Base-by-base conservation (phyloP, 2,888 invertebrate genomes). In the Cryptus viduatorius region DNA sequence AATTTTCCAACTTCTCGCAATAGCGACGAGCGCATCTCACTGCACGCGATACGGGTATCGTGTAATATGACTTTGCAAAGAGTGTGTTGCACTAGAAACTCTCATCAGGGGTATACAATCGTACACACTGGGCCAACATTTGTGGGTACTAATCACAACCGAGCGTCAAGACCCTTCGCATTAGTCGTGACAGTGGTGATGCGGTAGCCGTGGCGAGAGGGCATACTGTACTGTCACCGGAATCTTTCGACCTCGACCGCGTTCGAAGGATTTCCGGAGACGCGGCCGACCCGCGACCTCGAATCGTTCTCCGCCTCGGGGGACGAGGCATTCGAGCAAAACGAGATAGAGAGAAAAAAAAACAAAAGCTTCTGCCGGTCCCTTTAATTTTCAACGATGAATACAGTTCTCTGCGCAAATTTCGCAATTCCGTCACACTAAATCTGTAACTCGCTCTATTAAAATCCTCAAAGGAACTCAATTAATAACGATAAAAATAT, bases 221-320 rank as follows among this genome's bases (percentile, higher is more conserved):
- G 48, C 42, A 46, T 24, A 68, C 64, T 46, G 37, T 24, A 14
- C 14, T 67, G 50, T 76, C 79, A 67, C 79, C 76, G 71, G 75
- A 80, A 85, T 64, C 56, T 72, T 78, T 83, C 84, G 87, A 87
- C 86, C 86, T 87, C 87, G 87, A 87, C 87, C 86, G 84, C 87
- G 79, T 86, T 84, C 81, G 76, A 85, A 85, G 84, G 79, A 85
- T 85, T 85, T 85, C 84, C 76, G 84, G 84, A 46, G 79, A 82
- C 61, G 76, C 76, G 84, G 69, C 71, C 65, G 76, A 42, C 73
- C 61, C 68, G 72, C 82, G 84, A 85, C 84, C 84, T 85, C 84
- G 71, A 85, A 79, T 82, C 72, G 75, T 71, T 67, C n/a, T 76
- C 59, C 50, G 75, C 76, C 79, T 72, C 84, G 65, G 50, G 82